Evolutionary conservation across 2,113 vertebrate species (phyloP).

Genomic region (Rattus norvegicus): DNA sequence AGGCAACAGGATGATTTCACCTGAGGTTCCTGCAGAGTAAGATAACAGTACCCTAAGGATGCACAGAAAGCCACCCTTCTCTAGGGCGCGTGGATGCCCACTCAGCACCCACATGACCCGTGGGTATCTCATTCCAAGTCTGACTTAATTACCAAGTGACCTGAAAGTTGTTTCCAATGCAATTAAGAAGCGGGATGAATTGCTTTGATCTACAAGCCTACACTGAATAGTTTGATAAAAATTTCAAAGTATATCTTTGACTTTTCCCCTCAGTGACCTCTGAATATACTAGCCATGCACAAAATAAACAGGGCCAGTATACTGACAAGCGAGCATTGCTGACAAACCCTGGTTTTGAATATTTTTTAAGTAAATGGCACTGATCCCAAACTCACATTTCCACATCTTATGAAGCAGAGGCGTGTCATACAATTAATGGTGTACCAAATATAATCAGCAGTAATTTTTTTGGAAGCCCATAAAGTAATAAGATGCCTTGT

Average conservation of each 20-base stretch:
- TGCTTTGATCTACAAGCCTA: neutral
- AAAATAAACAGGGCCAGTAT: neutral
- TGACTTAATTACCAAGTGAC: neutral
- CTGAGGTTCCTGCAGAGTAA: neutral
- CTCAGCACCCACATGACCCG: too few relatives aligned
- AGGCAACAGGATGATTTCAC: neutral
- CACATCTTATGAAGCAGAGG: constrained; percentile 2
- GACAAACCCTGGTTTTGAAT: neutral
- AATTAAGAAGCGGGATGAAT: neutral
- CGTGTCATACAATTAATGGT: neutral
- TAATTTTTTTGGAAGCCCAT: neutral
- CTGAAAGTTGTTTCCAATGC: neutral
- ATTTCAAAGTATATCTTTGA: constrained; percentile 1
- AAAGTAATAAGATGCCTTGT: neutral
- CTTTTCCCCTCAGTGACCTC: neutral
- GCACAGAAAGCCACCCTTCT: neutral
- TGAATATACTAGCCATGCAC: neutral
- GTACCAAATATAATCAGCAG: constrained; percentile 13
- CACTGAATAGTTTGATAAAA: neutral
- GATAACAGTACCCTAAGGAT: neutral
- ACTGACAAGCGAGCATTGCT: neutral
- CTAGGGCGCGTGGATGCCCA: neutral
- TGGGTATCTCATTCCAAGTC: neutral
- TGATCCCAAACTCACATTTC: neutral
- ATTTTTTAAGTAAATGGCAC: neutral